A percentile compares a stretch with the other conserved stretches of the same genome.
Evolutionary conservation across 2,888 invertebrate genomes (phyloP).

Genomic region (Bedellia somnulentella): DNA sequence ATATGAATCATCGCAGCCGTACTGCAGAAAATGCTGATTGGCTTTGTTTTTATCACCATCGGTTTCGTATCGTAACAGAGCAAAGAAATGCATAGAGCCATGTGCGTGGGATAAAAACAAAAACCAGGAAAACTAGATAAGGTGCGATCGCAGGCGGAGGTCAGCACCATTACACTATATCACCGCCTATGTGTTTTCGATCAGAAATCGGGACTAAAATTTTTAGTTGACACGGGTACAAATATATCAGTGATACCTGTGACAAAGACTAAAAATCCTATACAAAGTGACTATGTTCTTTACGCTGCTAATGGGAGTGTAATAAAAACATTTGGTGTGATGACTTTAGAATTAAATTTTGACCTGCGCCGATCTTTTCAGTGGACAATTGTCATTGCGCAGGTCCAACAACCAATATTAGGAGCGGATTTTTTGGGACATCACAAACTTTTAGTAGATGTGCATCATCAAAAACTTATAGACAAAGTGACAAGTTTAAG

Average conservation of each 20-base stretch:
- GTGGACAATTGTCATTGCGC: constrained; percentile 10
- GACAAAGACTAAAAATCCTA: neutral
- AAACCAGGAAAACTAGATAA: constrained; percentile 1
- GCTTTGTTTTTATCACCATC: too few species aligned
- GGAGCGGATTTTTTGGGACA: constrained; percentile 9
- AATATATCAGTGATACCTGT: constrained; percentile 1
- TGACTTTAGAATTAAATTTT: constrained; percentile 7
- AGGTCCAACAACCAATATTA: constrained; percentile 8
- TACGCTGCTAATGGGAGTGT: constrained; percentile 10
- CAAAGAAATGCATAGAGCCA: too few species aligned
- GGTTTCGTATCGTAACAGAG: too few species aligned
- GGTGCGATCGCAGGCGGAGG: constrained; percentile 1
- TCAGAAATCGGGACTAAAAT: neutral
- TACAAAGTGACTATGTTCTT: constrained; percentile 7
- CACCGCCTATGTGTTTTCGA: constrained; percentile 3
- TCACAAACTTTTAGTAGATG: constrained; percentile 4
- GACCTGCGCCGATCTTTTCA: constrained; percentile 9
- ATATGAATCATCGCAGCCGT: too few species aligned
- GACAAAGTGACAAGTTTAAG: constrained; percentile 1
- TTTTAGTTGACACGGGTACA: neutral
- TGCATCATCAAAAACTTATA: too few species aligned
- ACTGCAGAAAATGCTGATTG: too few species aligned
- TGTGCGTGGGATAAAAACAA: too few species aligned
- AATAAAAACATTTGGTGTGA: constrained; percentile 10
- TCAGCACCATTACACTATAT: neutral